Evolutionary conservation across 2,888 invertebrate genomes (phyloP).

Genomic region (Sphecodes monilicornis): DNA sequence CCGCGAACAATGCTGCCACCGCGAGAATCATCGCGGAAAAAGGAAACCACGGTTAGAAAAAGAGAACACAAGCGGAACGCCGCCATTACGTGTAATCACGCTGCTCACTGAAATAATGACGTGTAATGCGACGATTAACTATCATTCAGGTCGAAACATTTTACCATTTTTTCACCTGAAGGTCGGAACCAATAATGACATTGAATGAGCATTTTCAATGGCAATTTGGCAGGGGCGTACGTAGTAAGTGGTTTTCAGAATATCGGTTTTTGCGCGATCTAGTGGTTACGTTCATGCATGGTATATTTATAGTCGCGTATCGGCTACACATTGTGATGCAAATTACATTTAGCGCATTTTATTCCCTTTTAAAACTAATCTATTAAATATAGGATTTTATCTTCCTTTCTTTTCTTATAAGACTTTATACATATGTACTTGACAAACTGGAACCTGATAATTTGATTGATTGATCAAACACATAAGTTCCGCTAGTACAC

Average conservation of each 20-base stretch:
- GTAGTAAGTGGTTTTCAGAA: neutral
- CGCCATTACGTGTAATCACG: neutral
- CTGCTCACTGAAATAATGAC: conserved; percentile 25
- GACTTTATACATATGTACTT: too few relatives aligned
- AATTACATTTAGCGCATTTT: too few relatives aligned
- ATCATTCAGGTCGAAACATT: conserved; percentile 8
- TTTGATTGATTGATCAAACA: too few relatives aligned
- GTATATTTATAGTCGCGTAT: neutral
- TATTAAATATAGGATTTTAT: too few relatives aligned
- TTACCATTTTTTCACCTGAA: neutral
- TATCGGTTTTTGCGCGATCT: neutral
- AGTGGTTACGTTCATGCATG: too few relatives aligned
- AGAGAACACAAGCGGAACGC: neutral
- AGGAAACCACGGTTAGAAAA: neutral
- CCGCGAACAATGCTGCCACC: conserved; percentile 30
- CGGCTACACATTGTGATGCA: too few relatives aligned
- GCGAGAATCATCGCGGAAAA: conserved; percentile 34
- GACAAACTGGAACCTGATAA: too few relatives aligned
- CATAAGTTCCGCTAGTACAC: too few relatives aligned
- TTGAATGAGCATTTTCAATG: neutral
- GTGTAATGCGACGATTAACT: conserved; percentile 17
- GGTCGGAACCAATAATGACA: neutral
- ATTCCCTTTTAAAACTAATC: too few relatives aligned
- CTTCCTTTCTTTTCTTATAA: too few relatives aligned
- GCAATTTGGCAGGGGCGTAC: neutral